Evolutionary conservation across 2,888 invertebrate genomes (phyloP).

Genomic region (Chrysina gloriosa): DNA sequence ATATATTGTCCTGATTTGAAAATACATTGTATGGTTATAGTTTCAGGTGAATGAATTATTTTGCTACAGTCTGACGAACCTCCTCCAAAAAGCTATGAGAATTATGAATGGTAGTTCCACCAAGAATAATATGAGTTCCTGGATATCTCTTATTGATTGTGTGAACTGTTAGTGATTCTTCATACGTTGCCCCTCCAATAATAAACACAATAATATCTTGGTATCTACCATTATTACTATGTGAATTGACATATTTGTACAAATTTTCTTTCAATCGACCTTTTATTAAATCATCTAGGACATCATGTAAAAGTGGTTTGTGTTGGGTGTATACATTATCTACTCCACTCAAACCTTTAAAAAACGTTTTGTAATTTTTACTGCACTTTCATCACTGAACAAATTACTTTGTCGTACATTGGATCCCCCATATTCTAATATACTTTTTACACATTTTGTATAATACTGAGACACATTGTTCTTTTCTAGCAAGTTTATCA

Average conservation of each 20-base stretch:
- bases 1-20: too few species aligned
- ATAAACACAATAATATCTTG: slow-evolving; percentile 97
- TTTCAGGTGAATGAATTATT: slow-evolving; percentile 26
- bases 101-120: slow-evolving; percentile 94
- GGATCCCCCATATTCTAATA: slow-evolving; percentile 88
- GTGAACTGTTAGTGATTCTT: slow-evolving; percentile 90
- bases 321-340: slow-evolving; percentile 99
- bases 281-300: slow-evolving; percentile 89
- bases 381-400: slow-evolving; percentile 83
- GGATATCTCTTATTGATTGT: slow-evolving; percentile 81
- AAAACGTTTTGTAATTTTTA: slow-evolving; percentile 92
- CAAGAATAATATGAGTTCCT: slow-evolving; percentile 82
- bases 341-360: slow-evolving; percentile 92
- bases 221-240: slow-evolving; percentile 73
- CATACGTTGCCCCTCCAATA: slow-evolving; percentile 96
- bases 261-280: slow-evolving; percentile 87
- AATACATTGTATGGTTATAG: too few species aligned
- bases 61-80: slow-evolving; percentile 66
- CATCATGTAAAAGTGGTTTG: slow-evolving; percentile 89
- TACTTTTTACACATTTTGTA: slow-evolving; percentile 70
- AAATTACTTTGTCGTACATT: slow-evolving; percentile 85
- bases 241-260: slow-evolving; percentile 85
- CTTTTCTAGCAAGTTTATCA: slow-evolving; percentile 79
- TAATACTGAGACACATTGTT: slow-evolving; percentile 77
- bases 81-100: slow-evolving; percentile 84